Evolutionary conservation across 1,140 invertebrate species (phyloP).

Genomic region (Papilio aristodemus): DNA sequence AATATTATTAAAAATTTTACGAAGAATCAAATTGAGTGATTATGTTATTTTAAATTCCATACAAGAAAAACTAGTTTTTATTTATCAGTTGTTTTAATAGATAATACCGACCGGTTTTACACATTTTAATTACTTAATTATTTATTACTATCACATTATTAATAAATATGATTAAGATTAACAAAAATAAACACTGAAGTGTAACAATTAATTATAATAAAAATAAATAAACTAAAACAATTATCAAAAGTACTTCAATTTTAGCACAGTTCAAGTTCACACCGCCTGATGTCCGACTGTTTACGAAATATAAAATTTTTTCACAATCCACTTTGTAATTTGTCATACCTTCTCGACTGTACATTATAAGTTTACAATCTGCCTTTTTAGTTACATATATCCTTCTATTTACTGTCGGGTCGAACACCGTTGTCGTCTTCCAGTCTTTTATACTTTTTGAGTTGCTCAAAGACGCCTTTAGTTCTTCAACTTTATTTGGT

Average conservation of each 20-base stretch:
- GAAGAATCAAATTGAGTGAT: neutral
- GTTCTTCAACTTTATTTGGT: conserved; percentile 37
- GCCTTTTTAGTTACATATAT: conserved; percentile 63
- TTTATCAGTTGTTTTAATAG: neutral
- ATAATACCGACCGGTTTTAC: neutral
- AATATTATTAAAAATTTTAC: no score
- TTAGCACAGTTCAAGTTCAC: conserved; percentile 35
- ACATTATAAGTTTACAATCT: conserved; percentile 65
- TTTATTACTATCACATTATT: neutral
- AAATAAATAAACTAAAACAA: conserved; percentile 41
- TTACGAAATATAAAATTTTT: conserved; percentile 63
- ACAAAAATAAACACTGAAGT: neutral
- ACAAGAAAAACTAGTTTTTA: neutral
- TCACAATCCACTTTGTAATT: conserved; percentile 68
- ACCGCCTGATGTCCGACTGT: conserved; percentile 50
- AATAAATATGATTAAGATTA: neutral
- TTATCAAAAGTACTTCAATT: conserved; percentile 37
- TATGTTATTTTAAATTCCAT: neutral
- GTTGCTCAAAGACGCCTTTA: conserved; percentile 38
- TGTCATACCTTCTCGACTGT: conserved; percentile 64
- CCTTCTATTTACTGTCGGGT: conserved; percentile 59
- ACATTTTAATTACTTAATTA: neutral
- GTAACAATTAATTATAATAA: conserved; percentile 19
- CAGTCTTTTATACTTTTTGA: conserved; percentile 57
- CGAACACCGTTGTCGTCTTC: conserved; percentile 61